Base-by-base conservation (phyloP, 2,888 invertebrate genomes). In the Polydesmus complanatus region DNA sequence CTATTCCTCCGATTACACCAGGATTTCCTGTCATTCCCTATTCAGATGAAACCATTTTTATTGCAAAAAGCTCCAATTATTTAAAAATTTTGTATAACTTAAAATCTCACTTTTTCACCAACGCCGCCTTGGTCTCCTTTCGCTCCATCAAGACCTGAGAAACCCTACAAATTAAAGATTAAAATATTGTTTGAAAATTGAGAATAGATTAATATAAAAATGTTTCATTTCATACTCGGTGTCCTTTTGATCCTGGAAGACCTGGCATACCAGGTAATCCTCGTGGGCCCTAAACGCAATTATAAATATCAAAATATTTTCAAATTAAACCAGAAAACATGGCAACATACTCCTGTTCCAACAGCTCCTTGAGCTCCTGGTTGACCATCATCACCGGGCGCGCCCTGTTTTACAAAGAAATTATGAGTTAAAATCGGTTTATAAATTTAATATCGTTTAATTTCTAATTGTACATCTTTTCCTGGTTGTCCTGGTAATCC, bases 191-290 rank as follows among this genome's bases (percentile, higher is more conserved):
- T n/a, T n/a, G n/a, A n/a, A n/a, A 22, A 52, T 23, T 51, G n/a
- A 3, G 18, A 61, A n/a, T n/a, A n/a, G n/a, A n/a, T n/a, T n/a
- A n/a, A n/a, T n/a, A n/a, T n/a, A n/a, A n/a, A n/a, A n/a, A n/a
- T n/a, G 54, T 11, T 14, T 11, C 19, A 49, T n/a, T n/a, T 51
- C 64, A 61, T 63, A 68, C 90, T 56, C 86, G 79, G 71, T 90
- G 89, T 0, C 90, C 90, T 74, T 90, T 90, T 0, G 82, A 72
- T 1, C 91, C 91, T 1, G 88, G 86, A 3, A 88, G 75, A 0
- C 89, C 89, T 0, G 88, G 86, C 73, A 86, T 77, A 49, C 90
- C 83, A 2, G 82, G 78, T 8, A 82, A 72, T 0, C 91, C 91
- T 66, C 88, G 78, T 0, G 84, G 78, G 0, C 90, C 90, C 64